Percentiles rank a stretch among this genome's conserved stretches.
These are phyloP conservation scores for Xerus inauris DNA, from an alignment of 2,113 vertebrate species.

Conservation along the genomic window DNA sequence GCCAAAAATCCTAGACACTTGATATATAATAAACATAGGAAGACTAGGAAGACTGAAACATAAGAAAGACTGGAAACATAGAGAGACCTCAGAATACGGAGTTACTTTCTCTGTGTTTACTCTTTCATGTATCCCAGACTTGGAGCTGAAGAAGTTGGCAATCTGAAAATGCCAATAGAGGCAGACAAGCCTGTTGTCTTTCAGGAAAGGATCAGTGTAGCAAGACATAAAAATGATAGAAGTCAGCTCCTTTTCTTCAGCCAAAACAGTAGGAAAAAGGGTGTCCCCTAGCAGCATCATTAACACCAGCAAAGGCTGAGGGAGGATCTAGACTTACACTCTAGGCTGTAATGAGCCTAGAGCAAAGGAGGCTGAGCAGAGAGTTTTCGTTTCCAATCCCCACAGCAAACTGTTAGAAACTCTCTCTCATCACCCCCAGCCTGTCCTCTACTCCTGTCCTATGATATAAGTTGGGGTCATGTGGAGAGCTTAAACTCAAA, in stretches of 20 bases:
- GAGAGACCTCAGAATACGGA: background rate
- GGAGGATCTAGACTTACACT: background rate
- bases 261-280: background rate
- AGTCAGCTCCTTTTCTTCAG: background rate
- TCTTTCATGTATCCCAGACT: background rate
- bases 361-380: background rate
- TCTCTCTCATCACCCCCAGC: too few species aligned
- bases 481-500: background rate
- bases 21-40: background rate
- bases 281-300: background rate
- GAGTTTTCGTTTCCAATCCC: background rate
- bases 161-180: background rate
- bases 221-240: background rate
- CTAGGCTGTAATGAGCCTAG: background rate
- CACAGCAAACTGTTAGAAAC: background rate
- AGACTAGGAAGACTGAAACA: background rate
- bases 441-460: background rate
- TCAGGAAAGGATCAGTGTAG: background rate
- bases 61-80: too few species aligned
- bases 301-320: background rate
- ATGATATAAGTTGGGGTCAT: background rate
- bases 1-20: background rate
- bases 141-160: background rate
- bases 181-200: background rate
- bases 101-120: background rate